Conservation (phyloP, 1,140 invertebrate genomes). For the Diprion similis region DNA sequence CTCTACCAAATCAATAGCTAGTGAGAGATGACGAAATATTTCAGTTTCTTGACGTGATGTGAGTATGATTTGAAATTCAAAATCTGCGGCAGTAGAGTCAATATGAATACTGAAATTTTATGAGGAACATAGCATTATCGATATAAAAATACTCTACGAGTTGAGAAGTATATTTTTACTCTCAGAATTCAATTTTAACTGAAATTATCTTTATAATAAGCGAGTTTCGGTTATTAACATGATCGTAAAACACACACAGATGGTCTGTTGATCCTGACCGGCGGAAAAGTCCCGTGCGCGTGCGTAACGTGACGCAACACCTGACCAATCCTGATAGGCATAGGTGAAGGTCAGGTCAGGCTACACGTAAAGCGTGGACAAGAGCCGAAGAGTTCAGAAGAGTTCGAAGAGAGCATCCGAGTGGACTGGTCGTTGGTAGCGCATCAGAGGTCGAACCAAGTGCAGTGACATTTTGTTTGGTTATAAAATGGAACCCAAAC, state of each 20-base stretch:
- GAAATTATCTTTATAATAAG: no score
- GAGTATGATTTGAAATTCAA: not conserved
- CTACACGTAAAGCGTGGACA: not conserved
- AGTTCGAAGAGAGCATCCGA: not conserved
- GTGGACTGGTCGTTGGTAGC: not conserved
- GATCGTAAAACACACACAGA: no score
- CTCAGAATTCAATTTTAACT: no score
- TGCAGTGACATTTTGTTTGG: not conserved
- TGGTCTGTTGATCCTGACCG: not conserved
- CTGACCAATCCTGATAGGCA: not conserved
- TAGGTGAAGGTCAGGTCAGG: not conserved
- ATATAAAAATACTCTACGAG: no score
- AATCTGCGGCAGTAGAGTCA: not conserved
- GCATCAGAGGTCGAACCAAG: not conserved
- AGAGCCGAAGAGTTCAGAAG: not conserved
- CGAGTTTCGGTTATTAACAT: no score
- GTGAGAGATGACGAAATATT: not conserved
- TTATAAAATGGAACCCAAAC: conserved; percentile 55
- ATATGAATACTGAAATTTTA: not conserved
- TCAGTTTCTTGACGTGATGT: not conserved
- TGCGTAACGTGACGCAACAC: not conserved
- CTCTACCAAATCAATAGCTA: not conserved
- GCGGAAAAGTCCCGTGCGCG: not conserved
- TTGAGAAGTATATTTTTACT: no score
- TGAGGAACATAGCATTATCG: not conserved